phyloP scores from a whole-genome alignment of 1,140 invertebrate genomes.

The Trachelipus rathkii region DNA sequence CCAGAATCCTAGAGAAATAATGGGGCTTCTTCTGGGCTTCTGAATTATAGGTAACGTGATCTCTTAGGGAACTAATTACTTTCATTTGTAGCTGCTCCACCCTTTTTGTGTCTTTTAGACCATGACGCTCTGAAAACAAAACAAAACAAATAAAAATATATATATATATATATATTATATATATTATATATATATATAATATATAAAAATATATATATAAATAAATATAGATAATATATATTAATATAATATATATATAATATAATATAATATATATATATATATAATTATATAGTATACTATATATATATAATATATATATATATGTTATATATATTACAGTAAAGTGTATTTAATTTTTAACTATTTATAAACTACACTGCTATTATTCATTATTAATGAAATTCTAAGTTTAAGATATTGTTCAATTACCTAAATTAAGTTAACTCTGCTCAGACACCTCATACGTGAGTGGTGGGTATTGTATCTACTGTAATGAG shows the following conservation, averaged over 20 bases:
- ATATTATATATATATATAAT: slow-evolving; percentile 15
- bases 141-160: no score
- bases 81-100: slow-evolving; percentile 93
- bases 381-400: no score
- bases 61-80: slow-evolving; percentile 84
- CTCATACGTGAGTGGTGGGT: no score
- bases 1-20: slow-evolving; percentile 85
- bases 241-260: neutral
- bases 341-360: no score
- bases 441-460: no score
- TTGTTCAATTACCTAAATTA: no score
- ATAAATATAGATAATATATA: neutral
- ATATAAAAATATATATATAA: neutral
- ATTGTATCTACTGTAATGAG: no score
- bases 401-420: no score
- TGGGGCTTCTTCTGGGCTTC: slow-evolving; percentile 81
- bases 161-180: slow-evolving; percentile 8
- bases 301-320: no score
- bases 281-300: no score
- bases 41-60: slow-evolving; percentile 89
- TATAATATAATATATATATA: neutral
- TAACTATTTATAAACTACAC: no score
- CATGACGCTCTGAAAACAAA: slow-evolving; percentile 74
- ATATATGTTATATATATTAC: no score
- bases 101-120: slow-evolving; percentile 80